Evolutionary conservation across 2,797 vertebrate species (phyloP), one percentile per base, ranked within the genome.

Genomic region (Danio jaintianensis): DNA sequence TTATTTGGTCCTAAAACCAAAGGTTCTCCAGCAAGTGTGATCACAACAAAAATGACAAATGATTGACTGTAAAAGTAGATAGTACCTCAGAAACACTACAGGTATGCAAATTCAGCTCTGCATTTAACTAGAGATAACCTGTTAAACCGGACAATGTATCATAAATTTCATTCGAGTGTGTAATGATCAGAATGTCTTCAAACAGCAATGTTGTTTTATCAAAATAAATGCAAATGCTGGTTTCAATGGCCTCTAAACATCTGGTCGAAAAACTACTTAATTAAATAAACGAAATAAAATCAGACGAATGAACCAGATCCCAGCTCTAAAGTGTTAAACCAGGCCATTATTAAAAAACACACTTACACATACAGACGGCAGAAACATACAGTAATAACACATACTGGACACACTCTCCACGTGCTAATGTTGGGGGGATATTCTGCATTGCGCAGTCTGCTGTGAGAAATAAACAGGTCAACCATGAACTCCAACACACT

Each of bases 1-100:
- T 72, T 36, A 50, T 61, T 83, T 87, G 75, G 79, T 85, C 84
- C 80, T 81, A 82, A 82, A 82, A 82, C 79, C 80, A 75, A n/a
- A 78, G 64, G 40, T 29, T 76, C 36, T 72, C 71, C 45, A 77
- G 69, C 61, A 64, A 45, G 55, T 48, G 53, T 52, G 42, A 78
- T 47, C 40, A 61, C 22, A 42, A 55, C 29, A 74, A 15, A 69
- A 61, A 75, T 18, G 13, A 36, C 68, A 80, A 16, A 20, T 40
- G 20, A 20, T 18, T 63, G 38, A 61, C 68, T 63, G 58, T 55
- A 63, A 72, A 79, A 64, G 43, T 62, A 53, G 36, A 79, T 42
- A 29, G 68, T 71, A 79, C 66, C 67, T 62, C 29, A 29, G 45
- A 79, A 70, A 62, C 11, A 62, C 36, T 59, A 59, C 48, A 83